phyloP scores from a whole-genome alignment of 2,797 vertebrate species.

The Takifugu rubripes region DNA sequence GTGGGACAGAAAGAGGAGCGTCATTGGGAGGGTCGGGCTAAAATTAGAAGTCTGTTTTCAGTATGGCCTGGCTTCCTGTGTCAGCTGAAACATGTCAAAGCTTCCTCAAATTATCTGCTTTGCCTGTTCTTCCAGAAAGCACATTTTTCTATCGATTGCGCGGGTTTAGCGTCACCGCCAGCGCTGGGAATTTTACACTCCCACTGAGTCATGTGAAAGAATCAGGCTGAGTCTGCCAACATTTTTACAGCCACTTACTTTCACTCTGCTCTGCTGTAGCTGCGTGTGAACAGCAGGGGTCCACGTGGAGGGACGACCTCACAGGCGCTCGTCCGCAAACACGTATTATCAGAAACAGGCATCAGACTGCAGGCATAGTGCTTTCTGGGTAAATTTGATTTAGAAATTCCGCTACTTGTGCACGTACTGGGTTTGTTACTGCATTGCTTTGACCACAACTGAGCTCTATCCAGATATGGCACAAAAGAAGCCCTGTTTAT shows the following conservation, averaged over 20 bases:
- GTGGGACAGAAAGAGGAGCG: conserved; percentile 4
- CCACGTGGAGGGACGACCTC: background rate
- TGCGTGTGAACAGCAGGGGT: conserved; percentile 49
- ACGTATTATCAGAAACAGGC: too few species aligned
- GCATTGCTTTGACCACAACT: conserved; percentile 17
- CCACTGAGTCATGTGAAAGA: conserved; percentile 55
- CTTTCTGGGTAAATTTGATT: too few species aligned
- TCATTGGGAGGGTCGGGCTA: background rate
- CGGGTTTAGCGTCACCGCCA: conserved; percentile 3
- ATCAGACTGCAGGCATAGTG: background rate
- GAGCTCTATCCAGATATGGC: background rate
- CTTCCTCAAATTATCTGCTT: conserved; percentile 15
- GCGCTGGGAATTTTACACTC: conserved; percentile 11
- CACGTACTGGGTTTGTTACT: conserved; percentile 8
- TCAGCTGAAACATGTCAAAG: conserved; percentile 31
- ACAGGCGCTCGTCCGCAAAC: background rate
- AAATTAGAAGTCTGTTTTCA: background rate
- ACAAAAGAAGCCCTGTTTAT: background rate
- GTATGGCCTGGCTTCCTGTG: background rate
- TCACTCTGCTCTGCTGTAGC: conserved; percentile 24
- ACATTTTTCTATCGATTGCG: background rate
- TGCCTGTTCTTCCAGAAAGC: too few species aligned
- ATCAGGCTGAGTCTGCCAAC: conserved; percentile 24
- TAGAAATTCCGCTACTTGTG: background rate
- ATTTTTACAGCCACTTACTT: conserved; percentile 26